These are phyloP conservation scores for Pitta sordida DNA, from an alignment of 2,113 vertebrate species.

Conservation along the genomic window DNA sequence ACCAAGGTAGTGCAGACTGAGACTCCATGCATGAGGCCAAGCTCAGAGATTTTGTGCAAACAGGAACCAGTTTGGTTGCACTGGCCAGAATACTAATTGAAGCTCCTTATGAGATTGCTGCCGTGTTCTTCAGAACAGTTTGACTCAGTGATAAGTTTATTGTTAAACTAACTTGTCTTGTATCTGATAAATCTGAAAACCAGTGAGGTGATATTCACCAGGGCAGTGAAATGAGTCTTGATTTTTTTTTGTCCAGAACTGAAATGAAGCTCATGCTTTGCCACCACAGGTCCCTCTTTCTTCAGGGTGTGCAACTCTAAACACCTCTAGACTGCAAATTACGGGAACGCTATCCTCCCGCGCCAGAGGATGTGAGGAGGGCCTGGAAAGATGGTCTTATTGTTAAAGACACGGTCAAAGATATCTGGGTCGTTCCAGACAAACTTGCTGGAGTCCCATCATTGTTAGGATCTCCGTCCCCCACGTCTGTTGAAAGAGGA, in stretches of 20 bases:
- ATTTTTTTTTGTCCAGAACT: background rate
- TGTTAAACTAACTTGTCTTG: background rate
- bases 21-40: background rate
- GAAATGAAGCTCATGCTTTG: background rate
- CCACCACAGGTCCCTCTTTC: background rate
- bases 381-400: background rate
- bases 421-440: conserved; percentile 14
- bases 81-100: background rate
- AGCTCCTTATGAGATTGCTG: background rate
- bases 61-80: background rate
- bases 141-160: background rate
- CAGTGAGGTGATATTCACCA: too few relatives aligned
- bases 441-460: background rate
- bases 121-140: background rate
- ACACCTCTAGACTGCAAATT: rapidly evolving
- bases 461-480: background rate
- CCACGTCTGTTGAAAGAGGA: background rate
- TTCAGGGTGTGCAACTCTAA: background rate
- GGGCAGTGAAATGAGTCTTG: background rate
- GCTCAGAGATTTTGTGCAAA: background rate
- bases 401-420: background rate
- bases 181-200: background rate
- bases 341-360: background rate
- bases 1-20: background rate
- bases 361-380: background rate